These are phyloP conservation scores for Parapsyche elsis DNA, from an alignment of 1,140 invertebrate species.

Conservation along the genomic window DNA sequence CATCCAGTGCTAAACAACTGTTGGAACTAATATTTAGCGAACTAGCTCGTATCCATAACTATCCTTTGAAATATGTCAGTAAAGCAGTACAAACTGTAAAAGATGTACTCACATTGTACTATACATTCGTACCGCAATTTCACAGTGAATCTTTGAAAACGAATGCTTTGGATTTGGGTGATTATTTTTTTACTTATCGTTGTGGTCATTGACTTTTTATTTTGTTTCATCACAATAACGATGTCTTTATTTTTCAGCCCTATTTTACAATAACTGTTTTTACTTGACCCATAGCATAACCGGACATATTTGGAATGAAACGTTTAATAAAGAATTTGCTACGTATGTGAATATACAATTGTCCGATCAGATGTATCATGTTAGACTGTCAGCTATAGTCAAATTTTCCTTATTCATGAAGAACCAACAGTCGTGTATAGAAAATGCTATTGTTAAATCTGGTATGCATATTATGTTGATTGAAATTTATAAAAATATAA, in stretches of 20 bases:
- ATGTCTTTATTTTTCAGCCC: conserved; percentile 58
- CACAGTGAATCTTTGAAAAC: conserved; percentile 63
- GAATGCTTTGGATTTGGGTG: conserved; percentile 65
- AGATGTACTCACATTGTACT: conserved; percentile 64
- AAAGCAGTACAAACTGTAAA: conserved; percentile 62
- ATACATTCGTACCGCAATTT: conserved; percentile 62
- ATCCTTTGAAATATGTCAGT: conserved; percentile 60
- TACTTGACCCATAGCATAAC: conserved; percentile 65
- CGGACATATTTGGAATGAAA: conserved; percentile 63
- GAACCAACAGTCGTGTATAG: conserved; percentile 60
- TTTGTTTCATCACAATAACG: not conserved
- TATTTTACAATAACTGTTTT: conserved; percentile 68
- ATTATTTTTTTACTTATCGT: too few species aligned
- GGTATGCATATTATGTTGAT: conserved; percentile 60
- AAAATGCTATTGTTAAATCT: conserved; percentile 59
- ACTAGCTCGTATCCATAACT: conserved; percentile 62
- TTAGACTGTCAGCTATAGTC: conserved; percentile 62
- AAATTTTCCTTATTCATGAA: conserved; percentile 64
- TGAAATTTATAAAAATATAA: conserved; percentile 13
- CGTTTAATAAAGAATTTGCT: conserved; percentile 57
- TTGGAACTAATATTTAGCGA: conserved; percentile 61
- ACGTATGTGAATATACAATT: conserved; percentile 59
- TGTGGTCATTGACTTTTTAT: too few species aligned
- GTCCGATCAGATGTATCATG: conserved; percentile 62
- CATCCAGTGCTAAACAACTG: conserved; percentile 62